A percentile compares a stretch with the other conserved stretches of the same genome.
Conservation (phyloP, 2,113 vertebrate species). For the Fukomys damarensis region DNA sequence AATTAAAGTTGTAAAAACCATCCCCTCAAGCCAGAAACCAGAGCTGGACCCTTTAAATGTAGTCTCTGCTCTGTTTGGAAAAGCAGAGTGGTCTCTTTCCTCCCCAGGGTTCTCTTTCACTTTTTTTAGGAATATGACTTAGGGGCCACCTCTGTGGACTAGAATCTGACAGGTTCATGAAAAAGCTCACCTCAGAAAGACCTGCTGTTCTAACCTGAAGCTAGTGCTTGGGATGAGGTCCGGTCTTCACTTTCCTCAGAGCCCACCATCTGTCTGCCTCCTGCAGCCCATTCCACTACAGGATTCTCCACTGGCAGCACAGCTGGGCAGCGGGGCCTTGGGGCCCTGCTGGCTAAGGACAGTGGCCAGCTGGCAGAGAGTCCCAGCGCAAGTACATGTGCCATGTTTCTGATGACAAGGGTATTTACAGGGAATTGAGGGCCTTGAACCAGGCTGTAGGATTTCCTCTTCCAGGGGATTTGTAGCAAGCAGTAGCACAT, state of each 20-base stretch:
- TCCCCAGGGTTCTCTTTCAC: neutral
- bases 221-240: neutral
- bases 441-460: neutral
- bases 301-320: neutral
- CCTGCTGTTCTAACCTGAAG: neutral
- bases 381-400: neutral
- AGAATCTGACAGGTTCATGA: neutral
- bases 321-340: neutral
- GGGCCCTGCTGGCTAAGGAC: neutral
- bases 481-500: neutral
- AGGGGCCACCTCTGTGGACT: neutral
- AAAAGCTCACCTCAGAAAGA: neutral
- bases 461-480: neutral
- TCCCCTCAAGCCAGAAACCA: constrained; percentile 26
- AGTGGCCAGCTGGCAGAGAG: neutral
- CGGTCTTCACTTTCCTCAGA: neutral
- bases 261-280: neutral
- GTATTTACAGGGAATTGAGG: neutral
- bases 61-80: neutral
- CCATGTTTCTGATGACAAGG: neutral
- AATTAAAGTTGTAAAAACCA: neutral
- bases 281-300: neutral
- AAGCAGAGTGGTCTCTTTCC: neutral
- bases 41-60: neutral
- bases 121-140: neutral